Percentiles rank a stretch among this genome's conserved stretches.
Evolutionary conservation across 2,888 invertebrate genomes (phyloP).

Genomic region (Pandemis cinnamomeana): DNA sequence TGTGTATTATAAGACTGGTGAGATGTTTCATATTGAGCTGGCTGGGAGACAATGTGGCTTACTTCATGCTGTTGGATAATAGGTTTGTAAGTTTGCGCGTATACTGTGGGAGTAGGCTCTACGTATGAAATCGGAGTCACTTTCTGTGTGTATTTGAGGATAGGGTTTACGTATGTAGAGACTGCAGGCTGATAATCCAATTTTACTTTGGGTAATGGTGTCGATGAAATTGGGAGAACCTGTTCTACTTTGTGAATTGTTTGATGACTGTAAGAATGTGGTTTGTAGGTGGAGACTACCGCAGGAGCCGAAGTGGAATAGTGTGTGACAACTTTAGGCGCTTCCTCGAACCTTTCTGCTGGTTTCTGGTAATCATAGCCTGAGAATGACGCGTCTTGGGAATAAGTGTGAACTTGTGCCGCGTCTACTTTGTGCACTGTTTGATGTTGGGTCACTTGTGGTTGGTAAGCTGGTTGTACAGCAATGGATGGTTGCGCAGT

Average conservation of each 20-base stretch:
- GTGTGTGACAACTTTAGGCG: conserved; percentile 44
- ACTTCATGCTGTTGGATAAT: conserved; percentile 63
- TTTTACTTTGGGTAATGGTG: conserved; percentile 57
- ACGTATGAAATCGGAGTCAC: conserved; percentile 63
- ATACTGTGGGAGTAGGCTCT: conserved; percentile 65
- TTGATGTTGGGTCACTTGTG: conserved; percentile 66
- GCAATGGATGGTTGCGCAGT: conserved; percentile 54
- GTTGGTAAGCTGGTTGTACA: conserved; percentile 57
- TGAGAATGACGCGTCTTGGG: conserved; percentile 51
- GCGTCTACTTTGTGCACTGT: conserved; percentile 65
- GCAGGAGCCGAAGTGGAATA: conserved; percentile 60
- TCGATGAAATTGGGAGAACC: conserved; percentile 60
- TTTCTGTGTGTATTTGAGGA: conserved; percentile 64
- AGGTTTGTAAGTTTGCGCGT: conserved; percentile 67
- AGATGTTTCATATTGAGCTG: conserved; percentile 57
- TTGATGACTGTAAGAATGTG: conserved; percentile 70
- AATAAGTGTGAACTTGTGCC: conserved; percentile 59
- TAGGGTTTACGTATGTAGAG: conserved; percentile 68
- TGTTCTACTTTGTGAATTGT: conserved; percentile 68
- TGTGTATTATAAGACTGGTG: conserved; percentile 57
- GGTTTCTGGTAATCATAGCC: conserved; percentile 52
- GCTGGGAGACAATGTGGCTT: conserved; percentile 59
- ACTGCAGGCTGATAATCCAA: conserved; percentile 59
- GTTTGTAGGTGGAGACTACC: conserved; percentile 62
- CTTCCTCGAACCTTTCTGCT: conserved; percentile 61